Base-by-base conservation (phyloP, 2,113 vertebrate species). In the Engraulis encrasicolus region DNA sequence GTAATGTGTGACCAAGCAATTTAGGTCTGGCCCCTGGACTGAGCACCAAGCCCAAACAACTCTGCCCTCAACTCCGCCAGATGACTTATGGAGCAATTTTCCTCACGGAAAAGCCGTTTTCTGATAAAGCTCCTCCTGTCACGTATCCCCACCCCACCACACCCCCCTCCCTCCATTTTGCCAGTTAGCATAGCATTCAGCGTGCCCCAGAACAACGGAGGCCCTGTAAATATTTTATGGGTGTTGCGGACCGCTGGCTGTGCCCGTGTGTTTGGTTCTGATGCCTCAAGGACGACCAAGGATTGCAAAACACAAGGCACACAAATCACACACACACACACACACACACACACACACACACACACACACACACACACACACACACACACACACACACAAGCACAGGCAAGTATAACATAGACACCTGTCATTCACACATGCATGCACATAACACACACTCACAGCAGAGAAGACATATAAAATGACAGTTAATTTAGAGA, bases 201-300 rank as follows among this genome's bases (percentile, higher is more conserved):
- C 9, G n/a, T n/a, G 58, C 58, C 58, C 23, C 23, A 23, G 31
- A 31, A 66, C 58, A 9, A 31, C 23, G 15, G 23, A 66, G 58
- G 27, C 58, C 23, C 58, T 11, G 58, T 66, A 27, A 31, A 66
- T 66, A 66, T 66, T 66, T 66, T 66, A 66, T 66, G 58, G 58
- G 58, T 66, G 58, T 66, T 66, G 6, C 6, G 23, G 23, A 27
- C n/a, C 58, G 23, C 23, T 66, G 58, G 23, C 58, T 66, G 54
- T n/a, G 19, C 54, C n/a, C 6, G 15, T 66, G 58, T 71, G n/a
- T 80, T 36, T 78, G 78, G 78, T 78, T 66, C 77, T 84, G 78
- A 78, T 80, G 9, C n/a, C 58, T 66, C 20, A 66, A 66, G 58
- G 58, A 66, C 58, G 23, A 14, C 58, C 12, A 2, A 66, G 7